A percentile compares a stretch with the other conserved stretches of the same genome.
Evolutionary conservation across 2,113 vertebrate genomes (phyloP).

Genomic region (Microtus richardsoni): DNA sequence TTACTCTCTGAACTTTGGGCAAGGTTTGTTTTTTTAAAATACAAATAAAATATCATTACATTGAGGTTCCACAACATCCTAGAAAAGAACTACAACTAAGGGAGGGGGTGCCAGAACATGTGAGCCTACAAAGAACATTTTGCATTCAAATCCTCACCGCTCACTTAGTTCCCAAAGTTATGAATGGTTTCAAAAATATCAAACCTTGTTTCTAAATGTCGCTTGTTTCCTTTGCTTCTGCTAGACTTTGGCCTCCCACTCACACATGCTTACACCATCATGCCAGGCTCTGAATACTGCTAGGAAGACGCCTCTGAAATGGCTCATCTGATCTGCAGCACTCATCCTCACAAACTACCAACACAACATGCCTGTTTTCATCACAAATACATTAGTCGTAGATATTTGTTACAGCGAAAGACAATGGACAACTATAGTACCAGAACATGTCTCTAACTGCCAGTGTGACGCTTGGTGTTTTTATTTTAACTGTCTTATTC

Average conservation of each 20-base stretch:
- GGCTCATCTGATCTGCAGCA: too few relatives aligned
- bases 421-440: not conserved
- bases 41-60: too few relatives aligned
- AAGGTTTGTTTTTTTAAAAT: too few relatives aligned
- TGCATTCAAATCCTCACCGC: too few relatives aligned
- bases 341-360: not conserved
- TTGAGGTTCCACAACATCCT: too few relatives aligned
- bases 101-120: rapidly evolving
- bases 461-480: not conserved
- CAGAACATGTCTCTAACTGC: not conserved
- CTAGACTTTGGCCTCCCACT: too few relatives aligned
- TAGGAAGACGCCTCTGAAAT: not conserved
- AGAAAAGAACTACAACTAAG: not conserved
- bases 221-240: too few relatives aligned
- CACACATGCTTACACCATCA: not conserved
- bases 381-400: not conserved
- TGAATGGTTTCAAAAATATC: not conserved
- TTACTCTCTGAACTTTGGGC: too few relatives aligned
- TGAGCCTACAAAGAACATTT: not conserved
- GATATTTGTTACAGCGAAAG: not conserved
- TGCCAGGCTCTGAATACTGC: too few relatives aligned
- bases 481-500: not conserved
- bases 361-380: not conserved
- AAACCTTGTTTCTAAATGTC: not conserved
- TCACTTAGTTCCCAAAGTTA: not conserved